Percentiles rank a stretch among this genome's conserved stretches.
phyloP scores from a whole-genome alignment of 2,113 vertebrate genomes.

The Apaloderma vittatum region DNA sequence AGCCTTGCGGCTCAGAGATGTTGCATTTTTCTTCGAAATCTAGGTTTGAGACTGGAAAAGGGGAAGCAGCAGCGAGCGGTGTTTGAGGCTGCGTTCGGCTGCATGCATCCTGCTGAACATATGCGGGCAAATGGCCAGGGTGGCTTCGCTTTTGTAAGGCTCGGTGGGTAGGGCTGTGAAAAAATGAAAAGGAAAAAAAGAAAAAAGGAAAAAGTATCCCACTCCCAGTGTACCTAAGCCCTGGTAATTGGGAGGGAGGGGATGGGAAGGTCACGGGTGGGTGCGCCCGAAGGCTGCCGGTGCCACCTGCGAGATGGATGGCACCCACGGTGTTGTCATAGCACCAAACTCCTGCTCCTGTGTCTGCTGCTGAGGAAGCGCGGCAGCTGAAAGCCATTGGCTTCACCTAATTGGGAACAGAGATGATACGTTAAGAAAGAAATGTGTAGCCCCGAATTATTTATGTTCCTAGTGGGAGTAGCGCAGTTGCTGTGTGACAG shows the following conservation, averaged over 20 bases:
- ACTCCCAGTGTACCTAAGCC: not conserved
- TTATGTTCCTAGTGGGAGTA: not conserved
- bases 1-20: not conserved
- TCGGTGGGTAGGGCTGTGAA: not conserved
- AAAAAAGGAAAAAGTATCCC: not conserved
- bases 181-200: not conserved
- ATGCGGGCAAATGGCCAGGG: not conserved
- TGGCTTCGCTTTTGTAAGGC: not conserved
- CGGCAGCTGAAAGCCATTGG: not conserved
- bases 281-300: not conserved
- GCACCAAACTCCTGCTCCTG: not conserved
- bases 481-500: not conserved
- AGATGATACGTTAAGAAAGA: not conserved
- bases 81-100: not conserved
- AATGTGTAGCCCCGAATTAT: not conserved
- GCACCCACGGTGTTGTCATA: constrained; percentile 3
- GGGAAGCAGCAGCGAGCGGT: accelerated
- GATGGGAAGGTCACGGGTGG: not conserved
- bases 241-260: not conserved
- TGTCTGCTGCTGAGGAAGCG: not conserved
- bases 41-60: not conserved
- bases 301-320: constrained; percentile 24
- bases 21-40: not conserved
- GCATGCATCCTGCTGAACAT: not conserved
- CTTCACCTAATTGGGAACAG: constrained; percentile 13